phyloP scores from a whole-genome alignment of 37 sponge, comb jelly and placozoan species.

The Agelas oroides region DNA sequence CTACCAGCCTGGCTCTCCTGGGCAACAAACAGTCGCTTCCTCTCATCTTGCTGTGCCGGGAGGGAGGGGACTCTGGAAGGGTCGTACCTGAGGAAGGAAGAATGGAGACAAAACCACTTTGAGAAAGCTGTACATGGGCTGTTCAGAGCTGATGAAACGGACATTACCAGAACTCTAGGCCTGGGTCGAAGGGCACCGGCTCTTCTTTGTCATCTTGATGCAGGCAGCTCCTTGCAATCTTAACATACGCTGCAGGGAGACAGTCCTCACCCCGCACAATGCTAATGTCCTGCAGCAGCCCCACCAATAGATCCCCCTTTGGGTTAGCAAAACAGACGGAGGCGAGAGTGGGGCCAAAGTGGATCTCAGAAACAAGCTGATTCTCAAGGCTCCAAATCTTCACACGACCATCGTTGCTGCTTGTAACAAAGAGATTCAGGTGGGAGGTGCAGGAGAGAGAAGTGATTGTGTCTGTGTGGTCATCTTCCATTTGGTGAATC shows the following conservation, averaged over 20 bases:
- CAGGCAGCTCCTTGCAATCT: neutral
- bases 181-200: conserved; percentile 38
- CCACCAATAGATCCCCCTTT: conserved; percentile 52
- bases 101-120: neutral
- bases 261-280: conserved; percentile 26
- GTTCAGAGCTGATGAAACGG: neutral
- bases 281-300: conserved; percentile 49
- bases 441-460: conserved; percentile 16
- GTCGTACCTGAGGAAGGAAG: conserved; percentile 47
- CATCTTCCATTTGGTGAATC: conserved; percentile 53
- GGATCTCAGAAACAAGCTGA: conserved; percentile 67
- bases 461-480: conserved; percentile 41
- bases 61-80: conserved; percentile 21
- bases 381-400: conserved; percentile 64
- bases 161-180: conserved; percentile 61
- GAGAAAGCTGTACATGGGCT: neutral
- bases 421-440: conserved; percentile 51
- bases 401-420: conserved; percentile 52
- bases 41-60: conserved; percentile 17
- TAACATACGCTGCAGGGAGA: conserved; percentile 14
- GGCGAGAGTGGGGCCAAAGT: conserved; percentile 38
- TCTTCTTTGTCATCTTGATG: conserved; percentile 6
- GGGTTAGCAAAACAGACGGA: conserved; percentile 43
- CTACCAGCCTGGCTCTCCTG: too few species aligned
- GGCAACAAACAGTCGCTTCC: neutral